Percentiles rank a stretch among this genome's conserved stretches.
phyloP scores from a whole-genome alignment of 1,140 invertebrate genomes.

The Euglossa dilemma region DNA sequence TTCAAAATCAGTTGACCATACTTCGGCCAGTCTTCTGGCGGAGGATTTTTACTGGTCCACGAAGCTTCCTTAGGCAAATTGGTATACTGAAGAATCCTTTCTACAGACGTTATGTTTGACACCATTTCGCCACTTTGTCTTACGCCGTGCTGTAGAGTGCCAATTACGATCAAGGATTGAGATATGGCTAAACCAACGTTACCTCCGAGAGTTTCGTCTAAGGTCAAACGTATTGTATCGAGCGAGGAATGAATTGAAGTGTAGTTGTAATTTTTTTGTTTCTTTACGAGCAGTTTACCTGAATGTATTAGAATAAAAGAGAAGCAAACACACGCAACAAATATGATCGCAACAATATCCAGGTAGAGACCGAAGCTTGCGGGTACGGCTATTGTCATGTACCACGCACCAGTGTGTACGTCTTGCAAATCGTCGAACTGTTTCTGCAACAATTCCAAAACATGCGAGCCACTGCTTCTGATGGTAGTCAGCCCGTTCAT shows the following conservation, averaged over 20 bases:
- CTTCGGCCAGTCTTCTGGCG: constrained; percentile 81
- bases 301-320: constrained; percentile 78
- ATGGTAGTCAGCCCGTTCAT: constrained; percentile 92
- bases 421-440: constrained; percentile 88
- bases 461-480: constrained; percentile 85
- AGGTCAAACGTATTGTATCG: background rate
- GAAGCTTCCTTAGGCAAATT: constrained; percentile 85
- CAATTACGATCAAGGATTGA: constrained; percentile 90
- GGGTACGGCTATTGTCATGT: constrained; percentile 83
- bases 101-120: constrained; percentile 92
- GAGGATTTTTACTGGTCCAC: constrained; percentile 73
- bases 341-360: constrained; percentile 69
- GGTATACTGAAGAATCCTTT: constrained; percentile 90
- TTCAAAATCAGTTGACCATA: constrained; percentile 81
- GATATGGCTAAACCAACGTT: constrained; percentile 92
- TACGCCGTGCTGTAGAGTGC: constrained; percentile 93
- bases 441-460: constrained; percentile 86
- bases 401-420: constrained; percentile 86
- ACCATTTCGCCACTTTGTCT: constrained; percentile 88
- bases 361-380: constrained; percentile 82
- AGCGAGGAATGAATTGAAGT: background rate
- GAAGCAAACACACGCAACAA: constrained; percentile 72
- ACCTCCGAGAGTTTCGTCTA: constrained; percentile 81
- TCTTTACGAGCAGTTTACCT: constrained; percentile 65
- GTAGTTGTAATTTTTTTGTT: constrained; percentile 1